These are phyloP conservation scores for Dastarcus helophoroides DNA, from an alignment of 2,888 invertebrate species.

Conservation along the genomic window DNA sequence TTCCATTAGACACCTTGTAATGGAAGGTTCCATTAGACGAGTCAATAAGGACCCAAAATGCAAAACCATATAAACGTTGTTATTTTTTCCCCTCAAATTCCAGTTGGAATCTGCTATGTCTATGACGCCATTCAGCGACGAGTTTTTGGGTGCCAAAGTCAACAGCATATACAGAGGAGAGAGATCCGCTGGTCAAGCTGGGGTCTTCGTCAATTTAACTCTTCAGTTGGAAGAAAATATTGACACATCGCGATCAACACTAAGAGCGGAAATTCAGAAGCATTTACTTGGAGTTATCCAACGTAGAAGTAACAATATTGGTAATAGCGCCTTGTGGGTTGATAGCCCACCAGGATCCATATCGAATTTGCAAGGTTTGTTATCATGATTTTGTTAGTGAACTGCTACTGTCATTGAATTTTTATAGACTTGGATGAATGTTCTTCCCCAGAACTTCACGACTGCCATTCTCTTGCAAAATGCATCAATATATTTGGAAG, in stretches of 20 bases:
- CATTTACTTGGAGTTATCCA: conserved; percentile 76
- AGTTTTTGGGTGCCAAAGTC: conserved; percentile 70
- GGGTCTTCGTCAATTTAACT: conserved; percentile 77
- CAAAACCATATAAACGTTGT: too few relatives aligned
- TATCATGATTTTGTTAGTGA: background rate
- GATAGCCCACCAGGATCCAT: conserved; percentile 72
- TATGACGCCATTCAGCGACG: conserved; percentile 82
- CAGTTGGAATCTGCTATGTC: conserved; percentile 87
- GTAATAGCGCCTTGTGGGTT: conserved; percentile 75
- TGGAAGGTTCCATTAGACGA: too few relatives aligned
- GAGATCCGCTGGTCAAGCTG: conserved; percentile 52
- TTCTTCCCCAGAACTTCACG: conserved; percentile 66
- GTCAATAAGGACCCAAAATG: too few relatives aligned
- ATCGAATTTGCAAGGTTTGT: conserved; percentile 56
- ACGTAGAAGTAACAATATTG: conserved; percentile 75
- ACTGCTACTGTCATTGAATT: too few relatives aligned
- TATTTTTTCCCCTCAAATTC: conserved; percentile 16
- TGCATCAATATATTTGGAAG: conserved; percentile 80
- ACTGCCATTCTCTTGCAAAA: conserved; percentile 66
- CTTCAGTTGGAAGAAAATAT: conserved; percentile 66
- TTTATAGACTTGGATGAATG: conserved; percentile 78
- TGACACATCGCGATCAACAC: conserved; percentile 54
- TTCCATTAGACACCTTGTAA: too few relatives aligned
- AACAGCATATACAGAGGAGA: conserved; percentile 69
- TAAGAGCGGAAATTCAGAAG: conserved; percentile 68